phyloP scores from a whole-genome alignment of 2,797 vertebrate genomes.

The Euphonia xanthogaster region DNA sequence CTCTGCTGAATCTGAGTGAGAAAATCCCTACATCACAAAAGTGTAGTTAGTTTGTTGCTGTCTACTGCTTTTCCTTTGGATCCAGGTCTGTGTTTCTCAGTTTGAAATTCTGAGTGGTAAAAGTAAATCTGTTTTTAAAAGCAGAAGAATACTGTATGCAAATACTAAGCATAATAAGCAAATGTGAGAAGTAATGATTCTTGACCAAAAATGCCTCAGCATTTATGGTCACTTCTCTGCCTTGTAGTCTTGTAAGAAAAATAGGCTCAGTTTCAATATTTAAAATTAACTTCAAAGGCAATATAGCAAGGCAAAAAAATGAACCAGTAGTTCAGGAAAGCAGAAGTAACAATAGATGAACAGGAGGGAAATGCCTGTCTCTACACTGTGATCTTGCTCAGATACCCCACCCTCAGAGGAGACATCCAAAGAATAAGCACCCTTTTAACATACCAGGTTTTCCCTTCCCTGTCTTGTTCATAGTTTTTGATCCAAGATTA shows the following conservation, averaged over 20 bases:
- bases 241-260: not conserved
- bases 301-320: not conserved
- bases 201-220: not conserved
- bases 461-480: not conserved
- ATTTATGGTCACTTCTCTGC: not conserved
- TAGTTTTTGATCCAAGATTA: not conserved
- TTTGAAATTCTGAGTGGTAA: constrained; percentile 24
- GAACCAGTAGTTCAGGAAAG: not conserved
- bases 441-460: not conserved
- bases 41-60: constrained; percentile 16
- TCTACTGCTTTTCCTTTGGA: constrained; percentile 23
- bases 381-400: not conserved
- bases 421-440: not conserved
- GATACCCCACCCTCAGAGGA: not conserved
- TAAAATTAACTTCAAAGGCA: not conserved
- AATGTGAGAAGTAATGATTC: not conserved
- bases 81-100: constrained; percentile 14
- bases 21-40: constrained; percentile 9
- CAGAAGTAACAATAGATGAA: not conserved
- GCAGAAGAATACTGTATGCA: not conserved
- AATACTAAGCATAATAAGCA: constrained; percentile 1
- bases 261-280: not conserved
- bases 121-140: constrained; percentile 14
- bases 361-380: not conserved
- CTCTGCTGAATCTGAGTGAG: not conserved